Evolutionary conservation across 2,113 vertebrate species (phyloP).

Genomic region (Hydrolagus affinis): DNA sequence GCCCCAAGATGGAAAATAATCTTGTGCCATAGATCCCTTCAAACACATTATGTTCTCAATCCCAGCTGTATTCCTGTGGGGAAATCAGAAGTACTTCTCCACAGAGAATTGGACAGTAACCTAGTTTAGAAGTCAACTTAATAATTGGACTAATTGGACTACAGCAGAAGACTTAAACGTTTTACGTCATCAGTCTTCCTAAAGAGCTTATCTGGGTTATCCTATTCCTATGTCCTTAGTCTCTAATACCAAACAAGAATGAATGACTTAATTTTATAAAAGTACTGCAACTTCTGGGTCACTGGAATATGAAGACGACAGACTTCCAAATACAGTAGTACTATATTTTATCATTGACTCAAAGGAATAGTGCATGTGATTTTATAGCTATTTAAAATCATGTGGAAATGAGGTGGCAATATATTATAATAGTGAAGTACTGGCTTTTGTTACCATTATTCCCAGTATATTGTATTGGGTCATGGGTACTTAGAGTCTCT

Average conservation of each 20-base stretch:
- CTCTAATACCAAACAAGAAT: not conserved
- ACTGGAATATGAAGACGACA: not conserved
- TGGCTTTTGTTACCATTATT: not conserved
- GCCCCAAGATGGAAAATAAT: no score
- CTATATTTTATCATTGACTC: no score
- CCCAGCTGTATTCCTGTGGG: no score
- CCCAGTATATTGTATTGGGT: not conserved
- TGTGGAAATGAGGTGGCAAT: not conserved
- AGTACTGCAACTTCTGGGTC: not conserved
- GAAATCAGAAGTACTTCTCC: no score
- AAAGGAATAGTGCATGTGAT: not conserved
- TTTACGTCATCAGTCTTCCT: not conserved
- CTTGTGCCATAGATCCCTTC: no score
- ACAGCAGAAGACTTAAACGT: not conserved
- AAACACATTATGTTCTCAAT: no score
- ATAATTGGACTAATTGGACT: not conserved
- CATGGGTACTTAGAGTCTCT: no score
- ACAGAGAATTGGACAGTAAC: not conserved
- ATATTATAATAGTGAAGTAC: not conserved
- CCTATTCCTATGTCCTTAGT: not conserved
- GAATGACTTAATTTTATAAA: not conserved
- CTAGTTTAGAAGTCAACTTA: constrained; percentile 5
- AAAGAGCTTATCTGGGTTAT: not conserved
- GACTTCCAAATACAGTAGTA: no score
- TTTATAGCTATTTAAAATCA: not conserved